Conservation (phyloP, 2,113 vertebrate genomes). For the Urocolius indicus region DNA sequence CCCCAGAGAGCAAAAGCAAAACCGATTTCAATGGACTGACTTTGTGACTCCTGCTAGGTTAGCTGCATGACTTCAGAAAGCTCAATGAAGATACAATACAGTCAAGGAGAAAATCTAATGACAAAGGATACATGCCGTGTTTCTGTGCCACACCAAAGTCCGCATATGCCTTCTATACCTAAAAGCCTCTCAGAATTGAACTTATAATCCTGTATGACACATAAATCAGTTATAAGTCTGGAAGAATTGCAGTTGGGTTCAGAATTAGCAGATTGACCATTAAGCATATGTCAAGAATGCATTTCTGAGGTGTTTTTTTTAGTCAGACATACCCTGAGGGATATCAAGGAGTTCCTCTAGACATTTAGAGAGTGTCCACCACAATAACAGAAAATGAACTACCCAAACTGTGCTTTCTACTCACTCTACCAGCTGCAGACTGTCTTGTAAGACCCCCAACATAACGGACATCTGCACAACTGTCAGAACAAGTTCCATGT, state of each 20-base stretch:
- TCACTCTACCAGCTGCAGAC: background rate
- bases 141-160: background rate
- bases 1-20: background rate
- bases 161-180: background rate
- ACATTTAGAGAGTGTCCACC: background rate
- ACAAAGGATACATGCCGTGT: background rate
- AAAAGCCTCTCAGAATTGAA: background rate
- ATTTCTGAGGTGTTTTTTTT: background rate
- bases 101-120: background rate
- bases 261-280: background rate
- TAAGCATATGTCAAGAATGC: background rate
- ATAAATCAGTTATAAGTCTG: background rate
- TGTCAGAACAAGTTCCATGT: background rate
- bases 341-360: background rate
- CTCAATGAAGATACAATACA: background rate
- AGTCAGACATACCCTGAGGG: background rate
- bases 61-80: background rate
- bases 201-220: background rate
- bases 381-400: background rate
- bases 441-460: rapidly evolving
- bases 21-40: background rate
- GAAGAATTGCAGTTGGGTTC: background rate
- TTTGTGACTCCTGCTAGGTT: background rate
- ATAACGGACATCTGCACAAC: background rate
- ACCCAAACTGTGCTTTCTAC: background rate